A percentile compares a stretch with the other conserved stretches of the same genome.
These are phyloP conservation scores for human DNA, from an alignment of 2,113 vertebrate species.

Conservation along the genomic window DNA sequence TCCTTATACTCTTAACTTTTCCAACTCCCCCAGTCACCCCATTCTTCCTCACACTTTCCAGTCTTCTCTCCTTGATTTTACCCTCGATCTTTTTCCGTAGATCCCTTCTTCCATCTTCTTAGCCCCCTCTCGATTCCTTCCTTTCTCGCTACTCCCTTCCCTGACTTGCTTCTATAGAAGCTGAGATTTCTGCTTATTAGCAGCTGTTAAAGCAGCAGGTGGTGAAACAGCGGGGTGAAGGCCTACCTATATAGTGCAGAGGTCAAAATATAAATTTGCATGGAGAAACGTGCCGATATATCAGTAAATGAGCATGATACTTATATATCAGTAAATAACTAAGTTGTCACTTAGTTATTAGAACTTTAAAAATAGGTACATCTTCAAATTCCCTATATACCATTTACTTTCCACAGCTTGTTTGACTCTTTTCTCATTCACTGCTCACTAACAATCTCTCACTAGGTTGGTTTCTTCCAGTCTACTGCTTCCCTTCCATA, in stretches of 20 bases:
- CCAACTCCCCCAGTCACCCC: neutral
- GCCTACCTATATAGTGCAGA: neutral
- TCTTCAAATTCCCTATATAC: neutral
- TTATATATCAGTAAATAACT: too few species aligned
- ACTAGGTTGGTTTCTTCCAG: neutral
- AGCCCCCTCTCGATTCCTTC: neutral
- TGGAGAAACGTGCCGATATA: neutral
- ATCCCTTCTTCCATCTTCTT: neutral
- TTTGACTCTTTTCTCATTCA: neutral
- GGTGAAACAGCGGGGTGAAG: neutral
- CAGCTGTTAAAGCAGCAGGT: neutral
- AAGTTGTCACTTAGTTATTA: constrained; percentile 1
- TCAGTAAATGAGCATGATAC: neutral
- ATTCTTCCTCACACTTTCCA: neutral
- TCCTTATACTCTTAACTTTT: neutral
- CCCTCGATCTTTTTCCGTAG: neutral
- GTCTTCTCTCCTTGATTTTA: neutral
- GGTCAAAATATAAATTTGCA: constrained; percentile 34
- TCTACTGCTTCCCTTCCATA: neutral
- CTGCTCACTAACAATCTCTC: neutral
- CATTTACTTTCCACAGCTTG: neutral
- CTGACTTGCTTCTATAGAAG: neutral
- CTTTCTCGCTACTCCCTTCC: neutral
- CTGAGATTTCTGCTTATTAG: neutral
- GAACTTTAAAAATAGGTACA: neutral